Evolutionary conservation across 2,888 invertebrate genomes (phyloP), one percentile per base, ranked within the genome.

Genomic region (Lingula anatina): DNA sequence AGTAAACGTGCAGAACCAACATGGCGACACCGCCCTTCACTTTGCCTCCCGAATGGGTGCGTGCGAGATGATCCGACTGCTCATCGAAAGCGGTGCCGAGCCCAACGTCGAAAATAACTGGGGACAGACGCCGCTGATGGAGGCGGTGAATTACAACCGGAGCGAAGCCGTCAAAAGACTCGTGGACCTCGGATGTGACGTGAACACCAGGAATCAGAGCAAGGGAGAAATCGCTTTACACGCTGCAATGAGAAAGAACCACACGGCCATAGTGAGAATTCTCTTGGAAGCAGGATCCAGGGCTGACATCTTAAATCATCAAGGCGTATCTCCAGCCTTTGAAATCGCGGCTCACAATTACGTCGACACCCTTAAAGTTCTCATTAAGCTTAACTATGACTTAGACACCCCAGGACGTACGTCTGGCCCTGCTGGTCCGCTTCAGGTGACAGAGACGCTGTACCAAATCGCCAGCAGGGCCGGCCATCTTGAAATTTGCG

Each of bases 271-370:
- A 44, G 55, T 52, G 15, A 55, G 60, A 39, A 53, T 55, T 39
- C 50, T 63, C 20, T 46, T 63, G 49, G 70, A 70, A 28, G 72
- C 71, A 5, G 68, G 71, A 48, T 67, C 70, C 46, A 64, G 64
- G 3, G 65, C 67, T 38, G 67, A 75, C 50, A 71, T 73, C 41
- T 75, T 71, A 57, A 75, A 75, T 60, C 73, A 73, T 57, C 72
- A 73, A 49, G 72, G 75, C 15, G 75, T 75, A 55, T 70, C 72
- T 15, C 71, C 73, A 26, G 65, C 72, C 21, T 70, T 67, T 51
- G 75, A 75, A 42, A 71, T 71, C 9, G 70, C 75, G 15, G 60
- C 70, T 31, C 70, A 71, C 43, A 74, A 75, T 64, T 73, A 73
- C 56, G 54, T 65, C 25, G 75, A 75, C 51, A 66, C 72, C 23